Evolutionary conservation across 1,140 invertebrate genomes (phyloP), one percentile per base, ranked within the genome.

Genomic region (Nasonia giraulti): DNA sequence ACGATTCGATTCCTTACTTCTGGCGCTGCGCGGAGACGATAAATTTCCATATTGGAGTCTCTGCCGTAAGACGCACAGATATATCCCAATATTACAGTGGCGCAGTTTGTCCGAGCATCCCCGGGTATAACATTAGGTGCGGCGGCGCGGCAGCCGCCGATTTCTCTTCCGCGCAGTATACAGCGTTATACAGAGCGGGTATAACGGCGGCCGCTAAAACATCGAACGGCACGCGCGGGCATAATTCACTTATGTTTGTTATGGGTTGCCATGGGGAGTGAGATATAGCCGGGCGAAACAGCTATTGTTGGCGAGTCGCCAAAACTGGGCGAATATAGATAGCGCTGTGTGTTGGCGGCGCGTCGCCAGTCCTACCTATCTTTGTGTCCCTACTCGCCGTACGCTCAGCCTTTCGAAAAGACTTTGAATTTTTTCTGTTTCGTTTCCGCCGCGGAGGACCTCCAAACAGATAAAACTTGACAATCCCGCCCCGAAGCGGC

Each of bases 181-280:
- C 33, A 62, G 17, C 17, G 55, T 62, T 62, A 62, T 44, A 44
- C 10, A 82, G 73, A 80, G 80, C 86, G 20, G 7, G 2, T 62
- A 27, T 12, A 8, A 23, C 80, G 2, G n/a, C 12, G 47, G 31
- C 87, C 87, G 87, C 88, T 90, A 90, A 91, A 90, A 88, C 89
- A 90, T 89, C 87, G 87, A 91, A 90, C 86, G 88, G 88, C 90
- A 91, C 90, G 89, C 91, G 90, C 89, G 89, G 84, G 87, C 89
- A 92, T 92, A 92, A 92, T 92, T 92, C 91, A 92, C 91, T 91
- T 90, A 91, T 90, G 91, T 92, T 92, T 92, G 92, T 92, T 92
- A 91, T 90, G 89, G 89, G 89, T 91, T 90, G 88, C 90, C 88
- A 90, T 91, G 88, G 78, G 31, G 89, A 90, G 90, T 90, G 91